phyloP scores from a whole-genome alignment of 2,797 vertebrate genomes.

The Thripadectes ignobilis region DNA sequence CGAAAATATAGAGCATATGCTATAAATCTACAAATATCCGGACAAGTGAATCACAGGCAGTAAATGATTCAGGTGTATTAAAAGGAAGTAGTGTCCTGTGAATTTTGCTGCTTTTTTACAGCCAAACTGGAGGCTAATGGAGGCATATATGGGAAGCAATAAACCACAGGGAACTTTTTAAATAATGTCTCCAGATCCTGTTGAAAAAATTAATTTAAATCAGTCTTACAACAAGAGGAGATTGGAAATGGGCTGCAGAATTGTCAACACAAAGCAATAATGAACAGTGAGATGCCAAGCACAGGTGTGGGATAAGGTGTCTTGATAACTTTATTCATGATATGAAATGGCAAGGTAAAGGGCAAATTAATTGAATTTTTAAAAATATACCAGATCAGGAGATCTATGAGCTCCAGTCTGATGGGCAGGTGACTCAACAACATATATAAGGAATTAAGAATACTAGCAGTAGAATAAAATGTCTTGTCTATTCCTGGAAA shows the following conservation, averaged over 20 bases:
- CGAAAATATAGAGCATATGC: not conserved
- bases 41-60: not conserved
- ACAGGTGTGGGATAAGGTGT: not conserved
- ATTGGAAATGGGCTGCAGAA: not conserved
- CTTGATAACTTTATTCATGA: not conserved
- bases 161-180: not conserved
- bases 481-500: not conserved
- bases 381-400: not conserved
- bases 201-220: slow-evolving; percentile 13
- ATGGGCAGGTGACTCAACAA: not conserved
- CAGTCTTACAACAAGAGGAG: not conserved
- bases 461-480: not conserved
- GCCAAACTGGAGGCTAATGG: not conserved
- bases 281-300: not conserved
- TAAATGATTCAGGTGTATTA: not conserved
- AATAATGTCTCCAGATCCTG: not conserved
- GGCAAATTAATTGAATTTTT: slow-evolving; percentile 27
- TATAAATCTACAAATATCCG: not conserved
- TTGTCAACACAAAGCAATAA: not conserved
- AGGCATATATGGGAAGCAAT: not conserved
- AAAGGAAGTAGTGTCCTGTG: not conserved
- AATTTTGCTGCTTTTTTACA: not conserved
- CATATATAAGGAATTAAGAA: not conserved
- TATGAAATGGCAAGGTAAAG: slow-evolving; percentile 17
- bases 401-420: not conserved